Conservation (phyloP, 2,113 vertebrate genomes). For the Parotia lawesii region DNA sequence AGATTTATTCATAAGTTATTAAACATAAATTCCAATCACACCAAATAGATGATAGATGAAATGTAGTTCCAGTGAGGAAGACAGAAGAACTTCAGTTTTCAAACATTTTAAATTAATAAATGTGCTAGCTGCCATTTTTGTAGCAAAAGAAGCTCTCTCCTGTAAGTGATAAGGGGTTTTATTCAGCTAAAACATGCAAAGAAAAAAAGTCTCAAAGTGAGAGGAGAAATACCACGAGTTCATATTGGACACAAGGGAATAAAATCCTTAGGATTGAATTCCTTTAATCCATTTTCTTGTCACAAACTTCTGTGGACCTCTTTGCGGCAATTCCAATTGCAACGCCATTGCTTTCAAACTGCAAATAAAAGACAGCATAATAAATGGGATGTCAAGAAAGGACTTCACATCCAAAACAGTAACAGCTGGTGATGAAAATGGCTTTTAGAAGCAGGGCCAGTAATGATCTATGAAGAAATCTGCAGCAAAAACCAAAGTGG, state of each 20-base stretch:
- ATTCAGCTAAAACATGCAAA: conserved; percentile 40
- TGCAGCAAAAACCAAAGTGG: neutral
- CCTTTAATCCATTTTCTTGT: conserved; percentile 83
- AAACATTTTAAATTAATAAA: conserved; percentile 35
- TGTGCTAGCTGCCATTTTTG: neutral
- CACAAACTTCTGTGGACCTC: conserved; percentile 55
- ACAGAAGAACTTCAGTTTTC: conserved; percentile 3
- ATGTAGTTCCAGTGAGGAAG: neutral
- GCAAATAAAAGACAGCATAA: neutral
- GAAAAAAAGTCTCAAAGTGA: neutral
- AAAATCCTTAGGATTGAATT: neutral
- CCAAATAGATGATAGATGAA: neutral
- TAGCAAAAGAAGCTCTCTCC: neutral
- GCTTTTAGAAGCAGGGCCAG: neutral
- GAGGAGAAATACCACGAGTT: conserved; percentile 33
- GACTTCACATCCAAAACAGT: neutral
- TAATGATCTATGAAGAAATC: neutral
- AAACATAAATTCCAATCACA: neutral
- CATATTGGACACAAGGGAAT: neutral
- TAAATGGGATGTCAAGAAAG: neutral
- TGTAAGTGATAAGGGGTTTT: neutral
- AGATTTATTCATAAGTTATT: neutral
- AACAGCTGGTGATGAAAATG: neutral
- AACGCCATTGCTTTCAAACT: conserved; percentile 64
- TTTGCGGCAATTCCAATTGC: conserved; percentile 56